Conservation (phyloP, 2,113 vertebrate species). For the Tor tambroides region DNA sequence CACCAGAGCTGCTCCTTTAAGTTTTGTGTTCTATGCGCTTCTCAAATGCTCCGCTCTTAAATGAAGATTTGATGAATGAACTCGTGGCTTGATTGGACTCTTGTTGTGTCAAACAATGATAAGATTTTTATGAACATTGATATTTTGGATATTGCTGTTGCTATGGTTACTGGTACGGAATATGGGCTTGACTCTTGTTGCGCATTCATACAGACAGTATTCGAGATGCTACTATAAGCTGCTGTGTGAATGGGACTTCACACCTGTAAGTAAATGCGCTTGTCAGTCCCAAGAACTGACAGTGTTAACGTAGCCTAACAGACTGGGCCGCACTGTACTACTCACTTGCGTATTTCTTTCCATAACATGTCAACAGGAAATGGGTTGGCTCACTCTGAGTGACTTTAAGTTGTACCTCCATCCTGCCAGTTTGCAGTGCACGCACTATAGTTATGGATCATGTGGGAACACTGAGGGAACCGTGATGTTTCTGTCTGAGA, state of each 20-base stretch:
- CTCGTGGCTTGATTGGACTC: too few relatives aligned
- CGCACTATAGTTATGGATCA: slow-evolving; percentile 27
- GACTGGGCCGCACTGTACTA: neutral
- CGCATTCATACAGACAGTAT: neutral
- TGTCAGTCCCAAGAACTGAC: neutral
- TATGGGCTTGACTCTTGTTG: neutral
- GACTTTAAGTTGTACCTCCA: slow-evolving; percentile 32
- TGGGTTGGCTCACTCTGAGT: slow-evolving; percentile 12
- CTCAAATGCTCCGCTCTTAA: neutral
- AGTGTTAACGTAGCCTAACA: neutral
- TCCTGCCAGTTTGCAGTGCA: slow-evolving; percentile 35
- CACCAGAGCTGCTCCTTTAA: too few relatives aligned
- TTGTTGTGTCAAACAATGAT: neutral
- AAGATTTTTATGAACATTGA: too few relatives aligned
- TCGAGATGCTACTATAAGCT: neutral
- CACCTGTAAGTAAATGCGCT: neutral
- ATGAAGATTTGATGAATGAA: neutral
- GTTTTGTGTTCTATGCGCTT: too few relatives aligned
- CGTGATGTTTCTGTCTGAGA: slow-evolving; percentile 20
- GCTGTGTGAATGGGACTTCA: neutral
- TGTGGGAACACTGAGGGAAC: slow-evolving; percentile 21
- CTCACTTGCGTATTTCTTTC: slow-evolving; percentile 26
- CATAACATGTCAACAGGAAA: slow-evolving; percentile 37
- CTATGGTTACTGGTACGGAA: too few relatives aligned
- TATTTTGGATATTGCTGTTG: too few relatives aligned